Conservation (phyloP, 2,888 invertebrate genomes). For the Thecocarcelia acutangulata region DNA sequence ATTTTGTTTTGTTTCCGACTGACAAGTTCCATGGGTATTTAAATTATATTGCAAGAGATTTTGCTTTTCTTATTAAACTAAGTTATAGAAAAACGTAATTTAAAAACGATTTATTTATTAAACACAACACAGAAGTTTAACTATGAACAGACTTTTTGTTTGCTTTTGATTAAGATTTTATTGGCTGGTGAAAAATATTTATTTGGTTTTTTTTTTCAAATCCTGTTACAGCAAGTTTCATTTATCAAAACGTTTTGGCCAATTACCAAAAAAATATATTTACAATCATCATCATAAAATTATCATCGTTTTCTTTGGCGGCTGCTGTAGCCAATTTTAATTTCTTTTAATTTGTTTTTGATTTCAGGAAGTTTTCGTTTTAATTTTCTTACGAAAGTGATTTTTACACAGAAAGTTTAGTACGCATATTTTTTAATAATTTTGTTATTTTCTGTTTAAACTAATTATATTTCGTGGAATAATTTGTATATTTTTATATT, state of each 20-base stretch:
- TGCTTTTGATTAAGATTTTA: not conserved
- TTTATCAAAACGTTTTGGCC: conserved; percentile 45
- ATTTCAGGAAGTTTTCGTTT: not conserved
- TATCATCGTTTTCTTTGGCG: conserved; percentile 10
- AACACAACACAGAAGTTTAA: not conserved
- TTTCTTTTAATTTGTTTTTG: not conserved
- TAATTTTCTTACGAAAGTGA: too few relatives aligned
- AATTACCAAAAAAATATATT: conserved; percentile 53
- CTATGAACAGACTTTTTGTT: not conserved
- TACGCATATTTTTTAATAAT: too few relatives aligned
- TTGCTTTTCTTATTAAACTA: too few relatives aligned
- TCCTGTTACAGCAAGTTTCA: conserved; percentile 2
- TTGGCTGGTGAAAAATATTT: not conserved
- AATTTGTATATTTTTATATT: not conserved
- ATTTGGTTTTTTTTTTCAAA: not conserved
- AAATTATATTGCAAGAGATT: too few relatives aligned
- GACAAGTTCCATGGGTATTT: too few relatives aligned
- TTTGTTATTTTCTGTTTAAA: too few relatives aligned
- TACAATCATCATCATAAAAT: conserved; percentile 25
- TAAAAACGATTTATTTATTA: conserved; percentile 1
- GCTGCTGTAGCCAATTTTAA: not conserved
- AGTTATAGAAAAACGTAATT: too few relatives aligned
- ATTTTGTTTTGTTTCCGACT: too few relatives aligned
- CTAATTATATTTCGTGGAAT: too few relatives aligned
- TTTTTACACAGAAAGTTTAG: too few relatives aligned